Base-by-base conservation (phyloP, 2,113 vertebrate species). In the Lanius ludovicianus region DNA sequence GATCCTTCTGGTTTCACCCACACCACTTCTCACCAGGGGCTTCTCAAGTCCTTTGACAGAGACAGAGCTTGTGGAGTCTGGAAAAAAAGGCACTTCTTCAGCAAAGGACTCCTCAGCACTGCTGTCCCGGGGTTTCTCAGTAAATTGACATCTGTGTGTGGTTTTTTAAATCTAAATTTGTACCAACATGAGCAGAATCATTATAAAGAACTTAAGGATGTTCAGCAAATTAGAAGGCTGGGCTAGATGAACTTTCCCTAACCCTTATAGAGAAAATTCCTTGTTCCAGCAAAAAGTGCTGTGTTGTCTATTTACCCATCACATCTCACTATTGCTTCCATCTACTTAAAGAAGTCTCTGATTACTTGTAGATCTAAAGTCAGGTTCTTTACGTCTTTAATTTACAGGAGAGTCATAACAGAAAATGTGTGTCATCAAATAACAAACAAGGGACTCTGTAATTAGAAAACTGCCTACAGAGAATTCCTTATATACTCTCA, bases 381-480 rank as follows among this genome's bases (percentile, higher is more conserved):
- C 52, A 84, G 35, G 30, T 67, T 84, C 42, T 62, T 84, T 31
- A 78, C 69, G 22, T 82, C 55, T 87, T 73, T 55, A 53, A 95
- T 87, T 65, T 90, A 74, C 47, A 63, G 28, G 81, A 25, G 2
- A 82, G n/a, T 68, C 39, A 30, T 77, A 90, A 87, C 11, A 74
- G 63, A 80, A 88, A 93, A 67, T 53, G 27, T 60, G 44, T 81
- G 53, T 30, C 35, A 24, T 41, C 57, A 93, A 69, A 53, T 74
- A 96, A 87, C 39, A 67, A 93, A 42, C 37, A 44, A 95, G 28
- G 30, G 55, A 89, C 91, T 95, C 91, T 84, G 42, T 91, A 92
- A 87, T 93, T 96, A 92, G 15, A 71, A 69, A 90, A 41, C 23
- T 87, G 82, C 62, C 71, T 95, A 65, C 52, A 90, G 81, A 83